Base-by-base conservation (phyloP, 2,797 vertebrate genomes). In the Poecilia velifera region DNA sequence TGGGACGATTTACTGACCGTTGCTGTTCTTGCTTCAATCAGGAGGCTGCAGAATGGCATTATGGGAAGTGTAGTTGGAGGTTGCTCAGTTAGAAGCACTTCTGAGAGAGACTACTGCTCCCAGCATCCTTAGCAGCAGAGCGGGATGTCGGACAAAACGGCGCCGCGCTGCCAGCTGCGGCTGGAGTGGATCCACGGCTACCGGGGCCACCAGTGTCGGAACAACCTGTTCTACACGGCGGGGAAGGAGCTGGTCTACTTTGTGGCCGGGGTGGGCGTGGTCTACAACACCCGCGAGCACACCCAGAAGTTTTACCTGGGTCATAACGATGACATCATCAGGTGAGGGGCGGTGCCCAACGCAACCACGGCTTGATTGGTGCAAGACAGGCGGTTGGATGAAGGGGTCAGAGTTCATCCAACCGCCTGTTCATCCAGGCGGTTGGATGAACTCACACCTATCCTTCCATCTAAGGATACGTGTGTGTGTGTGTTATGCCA, bases 291-390 rank as follows among this genome's bases (percentile, higher is more conserved):
- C 91, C 94, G 97, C 20, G 98, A 99, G 51, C 98, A 98, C 94
- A 96, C 94, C 84, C 98, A 99, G 93, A 98, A 96, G 97, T 99
- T 99, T 94, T 99, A 97, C 94, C 94, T 98, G 87, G 97, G 97
- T 78, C 98, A 99, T 96, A 97, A 97, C 46, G 97, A 99, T 90
- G 98, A 99, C 94, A 98, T 98, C 94, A 98, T 98, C 96, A 98
- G 98, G 97, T 98, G 92, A 96, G 90, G 3, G 72, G 64, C 31
- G 46, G 28, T 16, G 72, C 5, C 13, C 47, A 6, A 20, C 47
- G 18, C 16, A 49, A 49, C 47, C 16, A 49, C 47, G 47, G 16
- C 47, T 49, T 20, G 47, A 20, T 20, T 49, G 7, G 47, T 49
- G 47, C 18, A 20, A 18, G 18, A 6, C 47, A 20, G 47, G 18